These are phyloP conservation scores for Atherinosoma microstoma DNA, from an alignment of 2,797 vertebrate species.

Conservation along the genomic window DNA sequence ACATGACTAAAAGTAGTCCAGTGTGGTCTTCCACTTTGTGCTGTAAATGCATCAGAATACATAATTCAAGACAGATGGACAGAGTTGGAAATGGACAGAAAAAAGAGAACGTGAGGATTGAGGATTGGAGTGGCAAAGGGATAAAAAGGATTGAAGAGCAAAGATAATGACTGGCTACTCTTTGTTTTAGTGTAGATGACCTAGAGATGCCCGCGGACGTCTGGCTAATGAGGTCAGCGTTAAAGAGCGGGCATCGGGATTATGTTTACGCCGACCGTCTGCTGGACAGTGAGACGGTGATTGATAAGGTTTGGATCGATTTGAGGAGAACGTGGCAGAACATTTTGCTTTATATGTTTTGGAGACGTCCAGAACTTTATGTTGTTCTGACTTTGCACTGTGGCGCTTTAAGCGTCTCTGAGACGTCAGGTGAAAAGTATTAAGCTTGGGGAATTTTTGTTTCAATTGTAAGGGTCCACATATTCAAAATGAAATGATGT, in stretches of 20 bases:
- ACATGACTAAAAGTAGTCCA: slow-evolving; percentile 40
- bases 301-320: not conserved
- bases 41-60: slow-evolving; percentile 53
- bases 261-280: slow-evolving; percentile 57
- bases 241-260: slow-evolving; percentile 34
- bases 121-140: slow-evolving; percentile 14
- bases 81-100: slow-evolving; percentile 18
- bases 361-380: not conserved
- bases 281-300: slow-evolving; percentile 40
- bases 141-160: not conserved
- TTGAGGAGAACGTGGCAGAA: not conserved
- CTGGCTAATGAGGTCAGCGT: slow-evolving; percentile 66
- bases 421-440: slow-evolving; percentile 15
- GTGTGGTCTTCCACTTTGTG: slow-evolving; percentile 28
- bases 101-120: slow-evolving; percentile 9
- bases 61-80: slow-evolving; percentile 49
- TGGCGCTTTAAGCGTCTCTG: slow-evolving; percentile 8
- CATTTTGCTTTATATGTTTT: not conserved
- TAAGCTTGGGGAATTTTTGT: slow-evolving; percentile 14
- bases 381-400: not conserved
- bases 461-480: slow-evolving; percentile 1
- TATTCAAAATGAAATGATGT: slow-evolving; percentile 43
- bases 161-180: slow-evolving; percentile 39
- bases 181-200: slow-evolving; percentile 64
- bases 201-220: slow-evolving; percentile 53